Percentiles rank a stretch among this genome's conserved stretches.
These are phyloP conservation scores for Crenuchus spilurus DNA, from an alignment of 2,797 vertebrate genomes.

Conservation along the genomic window DNA sequence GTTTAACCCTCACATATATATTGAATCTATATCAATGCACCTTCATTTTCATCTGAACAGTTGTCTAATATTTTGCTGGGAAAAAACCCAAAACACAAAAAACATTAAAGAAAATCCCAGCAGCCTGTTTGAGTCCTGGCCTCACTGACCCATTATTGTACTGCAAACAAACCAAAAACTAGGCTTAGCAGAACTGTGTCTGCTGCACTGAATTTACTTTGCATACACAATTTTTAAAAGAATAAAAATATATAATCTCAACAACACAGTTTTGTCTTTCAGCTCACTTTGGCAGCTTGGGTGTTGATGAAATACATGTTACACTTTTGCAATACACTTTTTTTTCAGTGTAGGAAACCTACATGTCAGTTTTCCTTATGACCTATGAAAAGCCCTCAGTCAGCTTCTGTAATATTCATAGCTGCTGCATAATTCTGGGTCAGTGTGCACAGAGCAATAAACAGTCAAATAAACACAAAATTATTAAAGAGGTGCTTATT, in stretches of 20 bases:
- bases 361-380: not conserved
- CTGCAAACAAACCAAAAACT: not conserved
- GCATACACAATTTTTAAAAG: no score
- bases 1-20: no score
- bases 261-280: no score
- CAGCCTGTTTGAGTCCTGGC: not conserved
- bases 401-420: not conserved
- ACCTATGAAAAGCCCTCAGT: not conserved
- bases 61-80: slow-evolving; percentile 1
- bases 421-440: not conserved
- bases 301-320: no score
- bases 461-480: slow-evolving; percentile 37
- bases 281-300: no score
- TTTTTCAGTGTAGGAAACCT: no score
- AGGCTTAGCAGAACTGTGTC: not conserved
- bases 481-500: slow-evolving; percentile 26
- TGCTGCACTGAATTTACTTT: no score
- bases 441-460: slow-evolving; percentile 6
- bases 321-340: no score
- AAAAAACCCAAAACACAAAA: no score
- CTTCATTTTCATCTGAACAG: not conserved
- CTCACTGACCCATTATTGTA: not conserved
- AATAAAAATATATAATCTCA: no score
- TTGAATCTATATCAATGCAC: not conserved
- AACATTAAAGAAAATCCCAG: no score